phyloP scores from a whole-genome alignment of 2,888 invertebrate species.

The Xanthorhoe spadicearia region DNA sequence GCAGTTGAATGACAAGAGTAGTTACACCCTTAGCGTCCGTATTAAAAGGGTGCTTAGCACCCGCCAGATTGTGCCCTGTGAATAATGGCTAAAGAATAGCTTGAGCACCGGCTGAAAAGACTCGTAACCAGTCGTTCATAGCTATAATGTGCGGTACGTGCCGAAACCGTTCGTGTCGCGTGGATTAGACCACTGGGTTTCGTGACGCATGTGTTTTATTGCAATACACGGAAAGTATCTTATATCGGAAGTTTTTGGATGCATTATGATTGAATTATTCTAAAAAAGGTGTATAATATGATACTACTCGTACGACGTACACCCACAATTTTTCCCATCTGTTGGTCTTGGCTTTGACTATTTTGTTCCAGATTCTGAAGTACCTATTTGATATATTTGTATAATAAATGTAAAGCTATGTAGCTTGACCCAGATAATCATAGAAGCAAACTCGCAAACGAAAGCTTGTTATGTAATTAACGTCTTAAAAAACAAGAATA shows the following conservation, averaged over 20 bases:
- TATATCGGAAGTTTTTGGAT: background rate
- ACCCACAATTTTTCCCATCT: no score
- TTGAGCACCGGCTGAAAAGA: constrained; percentile 64
- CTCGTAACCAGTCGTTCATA: constrained; percentile 73
- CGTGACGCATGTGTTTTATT: constrained; percentile 60
- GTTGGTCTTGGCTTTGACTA: no score
- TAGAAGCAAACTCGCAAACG: no score
- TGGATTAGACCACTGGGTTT: constrained; percentile 33
- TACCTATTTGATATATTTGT: no score
- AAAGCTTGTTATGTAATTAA: no score
- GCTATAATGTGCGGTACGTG: constrained; percentile 67
- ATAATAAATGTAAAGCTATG: no score
- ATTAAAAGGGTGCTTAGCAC: constrained; percentile 71
- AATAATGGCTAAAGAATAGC: constrained; percentile 74
- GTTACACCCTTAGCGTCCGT: constrained; percentile 62
- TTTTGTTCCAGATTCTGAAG: no score
- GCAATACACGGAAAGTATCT: constrained; percentile 38
- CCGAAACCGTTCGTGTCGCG: constrained; percentile 51
- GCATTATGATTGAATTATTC: background rate
- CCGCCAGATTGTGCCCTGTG: constrained; percentile 66
- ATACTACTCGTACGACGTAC: background rate
- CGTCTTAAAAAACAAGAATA: no score
- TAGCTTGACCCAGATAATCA: no score
- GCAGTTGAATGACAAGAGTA: constrained; percentile 65
- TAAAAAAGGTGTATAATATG: background rate